Percentiles rank a stretch among this genome's conserved stretches.
These are phyloP conservation scores for Mermis nigrescens DNA, from an alignment of 2,888 invertebrate genomes.

Conservation along the genomic window DNA sequence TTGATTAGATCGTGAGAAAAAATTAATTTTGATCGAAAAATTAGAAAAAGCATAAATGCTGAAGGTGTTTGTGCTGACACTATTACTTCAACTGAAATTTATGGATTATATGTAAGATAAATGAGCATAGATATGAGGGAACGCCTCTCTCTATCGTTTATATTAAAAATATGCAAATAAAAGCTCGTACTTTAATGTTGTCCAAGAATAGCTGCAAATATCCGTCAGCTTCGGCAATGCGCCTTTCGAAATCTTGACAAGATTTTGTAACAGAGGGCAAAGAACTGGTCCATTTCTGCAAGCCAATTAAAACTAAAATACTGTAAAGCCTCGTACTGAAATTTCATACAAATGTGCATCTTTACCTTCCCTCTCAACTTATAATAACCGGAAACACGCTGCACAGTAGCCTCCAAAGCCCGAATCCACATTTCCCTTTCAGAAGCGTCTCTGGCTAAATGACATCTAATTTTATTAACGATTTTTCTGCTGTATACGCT, in stretches of 20 bases:
- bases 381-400: slow-evolving; percentile 25
- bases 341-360: background rate
- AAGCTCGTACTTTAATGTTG: slow-evolving; percentile 48
- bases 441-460: slow-evolving; percentile 61
- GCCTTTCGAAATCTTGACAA: slow-evolving; percentile 55
- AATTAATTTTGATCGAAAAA: too few species aligned
- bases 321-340: background rate
- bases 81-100: too few species aligned
- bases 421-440: slow-evolving; percentile 91
- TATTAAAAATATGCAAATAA: background rate
- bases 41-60: too few species aligned
- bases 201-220: slow-evolving; percentile 87
- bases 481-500: too few species aligned
- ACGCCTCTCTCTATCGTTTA: background rate
- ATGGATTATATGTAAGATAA: too few species aligned
- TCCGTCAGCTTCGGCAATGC: slow-evolving; percentile 81
- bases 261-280: background rate
- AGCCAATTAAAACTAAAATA: too few species aligned
- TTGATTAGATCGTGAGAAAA: too few species aligned
- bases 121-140: too few species aligned
- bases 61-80: too few species aligned
- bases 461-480: too few species aligned
- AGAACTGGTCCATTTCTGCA: background rate
- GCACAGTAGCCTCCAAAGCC: slow-evolving; percentile 76
- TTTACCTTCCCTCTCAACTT: slow-evolving; percentile 14